Percentiles rank a stretch among this genome's conserved stretches.
Conservation (phyloP, 2,888 invertebrate species). For the Iphiclides podalirius region DNA sequence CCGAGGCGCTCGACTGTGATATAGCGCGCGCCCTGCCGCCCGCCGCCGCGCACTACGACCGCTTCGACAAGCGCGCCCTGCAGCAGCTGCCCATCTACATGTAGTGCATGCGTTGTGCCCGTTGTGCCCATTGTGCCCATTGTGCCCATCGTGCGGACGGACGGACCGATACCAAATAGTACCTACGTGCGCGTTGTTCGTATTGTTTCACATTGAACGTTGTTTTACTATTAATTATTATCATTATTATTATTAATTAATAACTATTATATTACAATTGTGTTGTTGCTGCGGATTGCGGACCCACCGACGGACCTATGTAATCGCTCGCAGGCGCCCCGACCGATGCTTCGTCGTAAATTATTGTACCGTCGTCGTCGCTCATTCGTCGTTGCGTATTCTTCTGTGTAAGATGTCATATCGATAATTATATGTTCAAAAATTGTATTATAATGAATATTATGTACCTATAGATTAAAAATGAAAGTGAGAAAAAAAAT, state of each 20-base stretch:
- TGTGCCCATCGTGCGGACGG: slow-evolving; percentile 6
- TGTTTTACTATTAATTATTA: neutral
- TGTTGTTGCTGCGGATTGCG: slow-evolving; percentile 56
- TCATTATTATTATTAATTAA: neutral
- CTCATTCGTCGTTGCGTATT: slow-evolving; percentile 74
- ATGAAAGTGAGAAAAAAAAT: slow-evolving; percentile 79
- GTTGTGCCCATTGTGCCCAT: neutral
- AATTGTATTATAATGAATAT: slow-evolving; percentile 74
- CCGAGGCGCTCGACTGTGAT: slow-evolving; percentile 62
- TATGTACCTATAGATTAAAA: slow-evolving; percentile 73
- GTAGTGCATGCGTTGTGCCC: slow-evolving; percentile 50
- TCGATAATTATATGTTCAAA: slow-evolving; percentile 79
- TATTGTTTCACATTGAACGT: slow-evolving; percentile 1
- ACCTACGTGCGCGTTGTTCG: slow-evolving; percentile 25
- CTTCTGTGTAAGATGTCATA: slow-evolving; percentile 75
- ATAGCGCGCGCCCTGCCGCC: slow-evolving; percentile 65
- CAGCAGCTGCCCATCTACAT: slow-evolving; percentile 78
- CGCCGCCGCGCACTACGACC: slow-evolving; percentile 62
- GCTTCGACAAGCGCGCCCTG: slow-evolving; percentile 75
- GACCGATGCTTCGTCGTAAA: slow-evolving; percentile 70
- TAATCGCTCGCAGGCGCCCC: neutral
- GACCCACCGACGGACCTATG: slow-evolving; percentile 4
- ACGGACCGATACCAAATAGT: slow-evolving; percentile 22
- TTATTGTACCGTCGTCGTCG: slow-evolving; percentile 73
- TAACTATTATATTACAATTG: neutral